Conservation (phyloP, 2,797 vertebrate genomes). For the Sebastes taczanowskii region DNA sequence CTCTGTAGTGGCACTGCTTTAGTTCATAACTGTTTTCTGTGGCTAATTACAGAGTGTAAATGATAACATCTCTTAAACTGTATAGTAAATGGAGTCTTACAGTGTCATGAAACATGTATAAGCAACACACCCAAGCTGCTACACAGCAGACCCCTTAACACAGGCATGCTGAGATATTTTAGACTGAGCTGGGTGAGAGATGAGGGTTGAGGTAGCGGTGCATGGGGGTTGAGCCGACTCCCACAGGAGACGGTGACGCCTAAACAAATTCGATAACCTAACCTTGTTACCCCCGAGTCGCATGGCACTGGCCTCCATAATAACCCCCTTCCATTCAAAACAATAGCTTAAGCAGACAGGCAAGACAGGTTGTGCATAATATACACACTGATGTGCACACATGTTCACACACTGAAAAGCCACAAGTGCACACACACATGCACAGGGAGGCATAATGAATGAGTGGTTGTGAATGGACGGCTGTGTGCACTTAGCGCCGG, state of each 20-base stretch:
- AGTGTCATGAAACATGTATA: constrained; percentile 57
- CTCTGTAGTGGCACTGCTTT: constrained; percentile 36
- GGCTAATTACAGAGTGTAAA: constrained; percentile 44
- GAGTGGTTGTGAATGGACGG: constrained; percentile 78
- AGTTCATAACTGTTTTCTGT: constrained; percentile 24
- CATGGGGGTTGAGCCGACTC: constrained; percentile 61
- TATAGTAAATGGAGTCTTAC: constrained; percentile 48
- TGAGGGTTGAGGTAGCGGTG: constrained; percentile 42
- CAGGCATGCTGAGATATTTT: constrained; percentile 57
- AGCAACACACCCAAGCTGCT: constrained; percentile 53
- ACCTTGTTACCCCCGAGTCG: constrained; percentile 77
- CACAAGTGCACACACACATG: constrained; percentile 38
- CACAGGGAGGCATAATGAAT: constrained; percentile 66
- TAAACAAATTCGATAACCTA: constrained; percentile 81
- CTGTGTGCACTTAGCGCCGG: constrained; percentile 75
- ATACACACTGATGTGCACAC: constrained; percentile 58
- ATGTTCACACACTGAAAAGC: constrained; percentile 56
- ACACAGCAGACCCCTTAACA: constrained; percentile 40
- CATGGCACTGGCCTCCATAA: constrained; percentile 67
- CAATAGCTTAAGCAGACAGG: constrained; percentile 71
- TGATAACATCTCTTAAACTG: constrained; percentile 53
- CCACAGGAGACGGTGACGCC: constrained; percentile 76
- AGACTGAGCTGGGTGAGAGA: constrained; percentile 40
- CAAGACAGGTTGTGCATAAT: constrained; percentile 64
- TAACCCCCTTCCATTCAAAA: constrained; percentile 62